phyloP scores from a whole-genome alignment of 2,113 vertebrate genomes.

The Dicentrarchus labrax region DNA sequence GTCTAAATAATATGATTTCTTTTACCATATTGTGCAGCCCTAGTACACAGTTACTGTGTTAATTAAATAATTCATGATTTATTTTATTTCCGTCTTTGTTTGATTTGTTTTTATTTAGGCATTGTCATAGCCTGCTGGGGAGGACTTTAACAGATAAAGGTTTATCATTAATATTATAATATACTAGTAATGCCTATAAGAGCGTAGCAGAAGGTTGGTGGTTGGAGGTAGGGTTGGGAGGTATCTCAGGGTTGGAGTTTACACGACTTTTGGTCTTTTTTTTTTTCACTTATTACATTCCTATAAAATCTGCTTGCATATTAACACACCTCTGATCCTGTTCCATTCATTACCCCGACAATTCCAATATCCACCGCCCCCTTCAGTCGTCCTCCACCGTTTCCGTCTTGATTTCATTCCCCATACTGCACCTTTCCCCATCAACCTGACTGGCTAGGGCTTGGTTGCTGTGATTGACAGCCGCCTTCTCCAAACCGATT shows the following conservation, averaged over 20 bases:
- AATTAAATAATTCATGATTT: neutral
- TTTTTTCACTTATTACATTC: slow-evolving; percentile 67
- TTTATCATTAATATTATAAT: slow-evolving; percentile 42
- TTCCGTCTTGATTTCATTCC: slow-evolving; percentile 94
- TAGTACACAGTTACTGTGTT: neutral
- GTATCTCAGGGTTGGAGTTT: slow-evolving; percentile 76
- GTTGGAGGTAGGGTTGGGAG: slow-evolving; percentile 80
- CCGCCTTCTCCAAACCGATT: slow-evolving; percentile 93
- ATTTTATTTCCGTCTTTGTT: neutral
- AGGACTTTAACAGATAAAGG: slow-evolving; percentile 46
- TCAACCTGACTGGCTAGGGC: slow-evolving; percentile 88
- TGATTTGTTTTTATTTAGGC: slow-evolving; percentile 14
- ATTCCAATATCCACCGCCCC: neutral
- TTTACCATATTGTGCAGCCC: too few species aligned
- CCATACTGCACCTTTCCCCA: slow-evolving; percentile 43
- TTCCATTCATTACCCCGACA: slow-evolving; percentile 38
- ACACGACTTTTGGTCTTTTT: slow-evolving; percentile 76
- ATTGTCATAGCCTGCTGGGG: slow-evolving; percentile 42
- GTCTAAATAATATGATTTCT: too few species aligned
- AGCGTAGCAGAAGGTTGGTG: slow-evolving; percentile 74
- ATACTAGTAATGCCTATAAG: slow-evolving; percentile 64
- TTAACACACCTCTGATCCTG: slow-evolving; percentile 66
- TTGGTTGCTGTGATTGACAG: slow-evolving; percentile 92
- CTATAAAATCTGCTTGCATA: slow-evolving; percentile 79
- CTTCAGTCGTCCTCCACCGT: slow-evolving; percentile 95